Evolutionary conservation across 2,888 invertebrate species (phyloP).

Genomic region (Mesorhabditis belari): DNA sequence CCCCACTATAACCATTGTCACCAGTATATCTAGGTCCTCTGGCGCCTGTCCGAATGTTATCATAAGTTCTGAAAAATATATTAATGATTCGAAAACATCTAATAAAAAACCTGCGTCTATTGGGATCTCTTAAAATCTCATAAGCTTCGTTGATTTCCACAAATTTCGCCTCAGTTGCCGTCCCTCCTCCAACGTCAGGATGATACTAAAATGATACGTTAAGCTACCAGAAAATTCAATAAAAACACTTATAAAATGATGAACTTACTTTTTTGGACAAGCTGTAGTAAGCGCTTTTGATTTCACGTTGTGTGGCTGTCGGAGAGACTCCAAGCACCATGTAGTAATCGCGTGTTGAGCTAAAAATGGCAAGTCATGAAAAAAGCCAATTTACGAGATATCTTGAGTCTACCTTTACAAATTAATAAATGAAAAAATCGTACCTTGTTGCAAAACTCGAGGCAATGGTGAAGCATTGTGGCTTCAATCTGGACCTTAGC

Average conservation of each 20-base stretch:
- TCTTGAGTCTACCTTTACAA: too few species aligned
- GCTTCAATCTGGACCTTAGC: too few species aligned
- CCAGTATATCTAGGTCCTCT: not conserved
- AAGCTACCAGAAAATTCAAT: too few species aligned
- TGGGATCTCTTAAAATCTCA: slow-evolving; percentile 14
- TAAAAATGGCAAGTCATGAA: too few species aligned
- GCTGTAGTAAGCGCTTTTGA: slow-evolving; percentile 28
- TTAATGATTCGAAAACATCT: not conserved
- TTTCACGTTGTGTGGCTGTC: slow-evolving; percentile 17
- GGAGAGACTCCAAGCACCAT: slow-evolving; percentile 20
- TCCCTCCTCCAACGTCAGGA: slow-evolving; percentile 22
- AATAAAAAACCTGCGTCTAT: slow-evolving; percentile 3
- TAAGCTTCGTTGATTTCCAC: slow-evolving; percentile 32
- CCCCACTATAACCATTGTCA: not conserved
- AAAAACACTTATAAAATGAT: too few species aligned
- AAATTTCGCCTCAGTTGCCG: slow-evolving; percentile 13
- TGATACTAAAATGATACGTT: slow-evolving; percentile 35
- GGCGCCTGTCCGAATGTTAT: not conserved
- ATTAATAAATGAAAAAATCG: too few species aligned
- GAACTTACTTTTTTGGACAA: slow-evolving; percentile 24
- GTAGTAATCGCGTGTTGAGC: slow-evolving; percentile 12
- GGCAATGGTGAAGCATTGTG: too few species aligned
- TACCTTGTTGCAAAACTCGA: not conserved
- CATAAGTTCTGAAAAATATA: not conserved
- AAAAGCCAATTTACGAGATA: too few species aligned